phyloP scores from a whole-genome alignment of 2,113 vertebrate genomes.

The Regulus satrapa region DNA sequence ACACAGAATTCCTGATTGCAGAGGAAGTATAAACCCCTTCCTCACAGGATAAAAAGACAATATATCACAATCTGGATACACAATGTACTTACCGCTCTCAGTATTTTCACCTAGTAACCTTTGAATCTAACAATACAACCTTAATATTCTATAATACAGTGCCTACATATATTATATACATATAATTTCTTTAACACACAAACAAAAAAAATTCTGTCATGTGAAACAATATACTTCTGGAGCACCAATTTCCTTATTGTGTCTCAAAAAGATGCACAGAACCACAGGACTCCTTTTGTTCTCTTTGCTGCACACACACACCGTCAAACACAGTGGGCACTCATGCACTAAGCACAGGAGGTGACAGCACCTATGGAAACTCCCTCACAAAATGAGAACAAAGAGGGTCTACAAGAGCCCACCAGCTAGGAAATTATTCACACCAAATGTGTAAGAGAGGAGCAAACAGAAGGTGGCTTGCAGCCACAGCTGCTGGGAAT shows the following conservation, averaged over 20 bases:
- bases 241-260: neutral
- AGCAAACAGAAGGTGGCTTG: neutral
- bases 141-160: neutral
- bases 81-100: neutral
- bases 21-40: neutral
- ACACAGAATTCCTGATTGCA: neutral
- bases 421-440: neutral
- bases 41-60: neutral
- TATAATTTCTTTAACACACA: neutral
- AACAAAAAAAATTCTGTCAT: neutral
- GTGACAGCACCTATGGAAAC: neutral
- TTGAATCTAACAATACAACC: neutral
- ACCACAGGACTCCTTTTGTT: neutral
- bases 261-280: neutral
- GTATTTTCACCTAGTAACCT: neutral
- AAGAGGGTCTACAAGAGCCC: neutral
- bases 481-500: neutral
- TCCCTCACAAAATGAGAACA: neutral
- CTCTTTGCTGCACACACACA: neutral
- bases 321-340: neutral
- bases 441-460: neutral
- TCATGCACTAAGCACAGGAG: rapidly evolving
- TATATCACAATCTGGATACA: neutral
- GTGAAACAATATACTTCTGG: neutral
- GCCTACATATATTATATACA: too few species aligned